Percentiles rank a stretch among this genome's conserved stretches.
phyloP scores from a whole-genome alignment of 2,113 vertebrate species.

The Nothobranchius kuhntae region DNA sequence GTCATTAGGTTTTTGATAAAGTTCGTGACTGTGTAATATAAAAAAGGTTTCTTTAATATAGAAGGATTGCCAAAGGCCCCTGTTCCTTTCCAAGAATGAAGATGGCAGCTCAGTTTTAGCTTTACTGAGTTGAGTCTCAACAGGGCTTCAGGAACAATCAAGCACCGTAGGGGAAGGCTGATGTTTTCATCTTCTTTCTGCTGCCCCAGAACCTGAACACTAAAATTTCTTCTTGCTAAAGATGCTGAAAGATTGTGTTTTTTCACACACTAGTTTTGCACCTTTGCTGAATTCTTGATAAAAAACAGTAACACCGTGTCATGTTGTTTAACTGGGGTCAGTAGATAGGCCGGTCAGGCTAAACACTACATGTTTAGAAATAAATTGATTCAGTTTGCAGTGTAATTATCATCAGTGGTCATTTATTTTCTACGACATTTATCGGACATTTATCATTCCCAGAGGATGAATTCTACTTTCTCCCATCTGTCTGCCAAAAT shows the following conservation, averaged over 20 bases:
- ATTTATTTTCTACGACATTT: not conserved
- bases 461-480: not conserved
- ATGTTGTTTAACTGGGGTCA: too few species aligned
- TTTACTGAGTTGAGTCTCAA: too few species aligned
- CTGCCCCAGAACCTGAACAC: not conserved
- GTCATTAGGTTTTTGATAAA: not conserved
- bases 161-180: not conserved
- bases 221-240: not conserved
- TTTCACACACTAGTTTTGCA: too few species aligned
- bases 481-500: too few species aligned
- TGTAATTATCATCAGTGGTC: not conserved
- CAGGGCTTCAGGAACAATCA: not conserved
- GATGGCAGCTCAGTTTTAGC: too few species aligned
- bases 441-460: not conserved
- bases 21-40: not conserved
- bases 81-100: not conserved
- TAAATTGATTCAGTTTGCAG: not conserved
- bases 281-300: too few species aligned
- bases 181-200: not conserved
- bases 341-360: too few species aligned
- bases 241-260: not conserved
- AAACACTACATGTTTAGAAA: not conserved
- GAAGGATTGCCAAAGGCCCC: not conserved
- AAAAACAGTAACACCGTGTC: too few species aligned
- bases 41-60: not conserved